Conservation (phyloP, 2,113 vertebrate genomes). For the Sterrhoptilus dennistouni region DNA sequence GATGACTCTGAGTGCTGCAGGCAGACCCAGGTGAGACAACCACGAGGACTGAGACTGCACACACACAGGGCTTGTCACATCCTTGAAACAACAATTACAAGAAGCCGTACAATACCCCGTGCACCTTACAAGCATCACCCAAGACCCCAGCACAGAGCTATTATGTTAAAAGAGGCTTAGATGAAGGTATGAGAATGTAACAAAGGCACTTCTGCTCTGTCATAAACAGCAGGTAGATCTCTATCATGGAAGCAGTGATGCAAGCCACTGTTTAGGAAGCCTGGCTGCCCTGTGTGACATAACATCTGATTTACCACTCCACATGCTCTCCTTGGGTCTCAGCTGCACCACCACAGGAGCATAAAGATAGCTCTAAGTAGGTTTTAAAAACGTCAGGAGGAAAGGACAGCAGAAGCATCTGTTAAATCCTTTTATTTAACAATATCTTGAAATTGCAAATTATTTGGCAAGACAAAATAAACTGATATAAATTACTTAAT, state of each 20-base stretch:
- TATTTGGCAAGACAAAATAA: neutral
- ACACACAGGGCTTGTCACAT: accelerated
- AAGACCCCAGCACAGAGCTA: neutral
- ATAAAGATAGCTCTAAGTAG: neutral
- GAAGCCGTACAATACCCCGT: neutral
- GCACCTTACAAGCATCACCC: neutral
- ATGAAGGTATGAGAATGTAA: neutral
- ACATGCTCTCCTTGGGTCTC: neutral
- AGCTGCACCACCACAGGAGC: neutral
- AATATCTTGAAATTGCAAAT: neutral
- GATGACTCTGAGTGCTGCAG: neutral
- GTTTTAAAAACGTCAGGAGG: neutral
- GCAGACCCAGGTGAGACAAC: neutral
- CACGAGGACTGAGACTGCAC: neutral
- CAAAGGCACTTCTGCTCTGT: neutral
- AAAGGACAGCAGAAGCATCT: neutral
- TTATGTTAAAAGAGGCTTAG: neutral
- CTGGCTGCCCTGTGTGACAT: neutral
- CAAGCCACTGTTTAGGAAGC: neutral
- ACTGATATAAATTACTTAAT: neutral
- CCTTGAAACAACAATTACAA: neutral
- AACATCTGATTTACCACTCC: neutral
- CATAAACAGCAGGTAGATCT: neutral
- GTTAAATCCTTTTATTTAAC: neutral
- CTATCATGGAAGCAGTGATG: neutral